These are phyloP conservation scores for Probosciger aterrimus DNA, from an alignment of 2,113 vertebrate genomes.

Conservation along the genomic window DNA sequence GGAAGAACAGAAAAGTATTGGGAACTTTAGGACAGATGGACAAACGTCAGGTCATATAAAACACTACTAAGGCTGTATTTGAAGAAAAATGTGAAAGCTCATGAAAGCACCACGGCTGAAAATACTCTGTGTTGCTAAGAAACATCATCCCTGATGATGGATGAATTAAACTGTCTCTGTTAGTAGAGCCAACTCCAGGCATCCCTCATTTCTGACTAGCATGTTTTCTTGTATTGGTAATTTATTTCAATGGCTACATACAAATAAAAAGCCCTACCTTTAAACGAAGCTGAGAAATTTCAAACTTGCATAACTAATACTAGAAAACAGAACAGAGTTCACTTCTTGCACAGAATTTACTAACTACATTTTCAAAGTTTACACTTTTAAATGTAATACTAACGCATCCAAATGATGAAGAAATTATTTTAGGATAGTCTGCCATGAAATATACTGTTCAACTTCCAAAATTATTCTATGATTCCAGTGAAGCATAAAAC, in stretches of 20 bases:
- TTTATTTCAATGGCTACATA: conserved; percentile 60
- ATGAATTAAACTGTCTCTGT: conserved; percentile 69
- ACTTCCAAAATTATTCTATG: neutral
- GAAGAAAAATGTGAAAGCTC: conserved; percentile 67
- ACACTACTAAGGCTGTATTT: conserved; percentile 54
- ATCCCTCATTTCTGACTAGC: conserved; percentile 62
- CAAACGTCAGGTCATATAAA: conserved; percentile 66
- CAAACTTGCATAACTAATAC: conserved; percentile 17
- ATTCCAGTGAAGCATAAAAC: neutral
- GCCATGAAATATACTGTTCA: neutral
- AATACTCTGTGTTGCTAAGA: conserved; percentile 70
- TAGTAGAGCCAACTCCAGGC: conserved; percentile 59
- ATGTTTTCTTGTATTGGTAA: conserved; percentile 55
- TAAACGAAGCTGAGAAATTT: conserved; percentile 21
- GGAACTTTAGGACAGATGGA: conserved; percentile 71
- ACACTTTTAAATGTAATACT: neutral
- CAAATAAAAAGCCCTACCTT: conserved; percentile 46
- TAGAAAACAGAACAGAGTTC: neutral
- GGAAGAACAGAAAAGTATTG: conserved; percentile 53
- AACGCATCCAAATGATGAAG: neutral
- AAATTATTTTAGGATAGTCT: neutral
- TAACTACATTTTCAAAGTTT: neutral
- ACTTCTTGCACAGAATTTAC: neutral
- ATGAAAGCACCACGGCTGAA: conserved; percentile 45
- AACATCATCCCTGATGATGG: conserved; percentile 63